phyloP scores from a whole-genome alignment of 2,888 invertebrate species.

The Catocala sponsa region DNA sequence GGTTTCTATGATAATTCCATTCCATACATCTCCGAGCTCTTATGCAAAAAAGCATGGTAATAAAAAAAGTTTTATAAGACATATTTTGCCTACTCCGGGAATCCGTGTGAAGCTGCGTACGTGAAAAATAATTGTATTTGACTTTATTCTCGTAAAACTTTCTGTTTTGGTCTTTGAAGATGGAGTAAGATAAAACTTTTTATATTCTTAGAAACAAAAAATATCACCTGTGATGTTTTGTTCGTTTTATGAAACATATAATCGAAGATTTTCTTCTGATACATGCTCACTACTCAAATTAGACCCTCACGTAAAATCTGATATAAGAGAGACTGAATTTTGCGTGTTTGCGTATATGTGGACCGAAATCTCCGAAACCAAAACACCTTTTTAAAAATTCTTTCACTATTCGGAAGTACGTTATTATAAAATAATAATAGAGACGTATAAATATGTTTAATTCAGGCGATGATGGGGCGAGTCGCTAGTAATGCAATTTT shows the following conservation, averaged over 20 bases:
- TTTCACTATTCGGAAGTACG: no score
- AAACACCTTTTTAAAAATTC: no score
- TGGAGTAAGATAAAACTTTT: constrained; percentile 12
- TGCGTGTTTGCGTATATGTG: no score
- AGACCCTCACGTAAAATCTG: no score
- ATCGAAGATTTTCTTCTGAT: neutral
- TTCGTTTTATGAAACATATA: neutral
- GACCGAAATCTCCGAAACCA: no score
- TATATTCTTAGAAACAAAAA: constrained; percentile 15
- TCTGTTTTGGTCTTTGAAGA: constrained; percentile 18
- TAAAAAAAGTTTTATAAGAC: constrained; percentile 18
- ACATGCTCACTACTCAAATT: neutral
- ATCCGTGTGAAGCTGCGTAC: constrained; percentile 14
- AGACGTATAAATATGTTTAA: no score
- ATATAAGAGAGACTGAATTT: no score
- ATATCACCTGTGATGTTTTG: constrained; percentile 1
- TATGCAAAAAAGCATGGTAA: constrained; percentile 15
- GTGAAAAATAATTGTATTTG: constrained; percentile 21
- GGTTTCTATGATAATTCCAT: neutral
- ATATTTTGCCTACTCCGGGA: constrained; percentile 11
- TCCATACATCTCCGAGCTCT: constrained; percentile 1
- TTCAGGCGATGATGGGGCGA: no score
- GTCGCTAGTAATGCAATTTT: no score
- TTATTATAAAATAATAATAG: no score
- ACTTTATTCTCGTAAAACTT: constrained; percentile 16